phyloP scores from a whole-genome alignment of 2,888 invertebrate genomes.

The Eupsilia transversa region DNA sequence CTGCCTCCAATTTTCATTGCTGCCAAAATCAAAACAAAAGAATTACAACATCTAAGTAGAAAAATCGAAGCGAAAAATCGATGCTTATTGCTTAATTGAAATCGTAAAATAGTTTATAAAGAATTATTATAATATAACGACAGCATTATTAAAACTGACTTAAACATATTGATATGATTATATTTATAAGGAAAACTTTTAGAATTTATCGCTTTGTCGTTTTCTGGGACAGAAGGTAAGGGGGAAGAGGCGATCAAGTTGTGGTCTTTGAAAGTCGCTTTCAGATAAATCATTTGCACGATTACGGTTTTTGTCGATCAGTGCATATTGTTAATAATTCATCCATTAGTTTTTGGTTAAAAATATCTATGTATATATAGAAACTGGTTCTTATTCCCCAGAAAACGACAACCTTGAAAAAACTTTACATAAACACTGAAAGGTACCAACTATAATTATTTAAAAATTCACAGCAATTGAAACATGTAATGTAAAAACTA shows the following conservation, averaged over 20 bases:
- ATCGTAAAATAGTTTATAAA: slow-evolving; percentile 72
- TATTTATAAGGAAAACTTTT: slow-evolving; percentile 73
- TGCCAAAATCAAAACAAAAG: slow-evolving; percentile 62
- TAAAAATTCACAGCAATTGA: slow-evolving; percentile 61
- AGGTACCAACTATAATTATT: slow-evolving; percentile 54
- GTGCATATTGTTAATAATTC: neutral
- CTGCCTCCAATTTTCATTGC: slow-evolving; percentile 26
- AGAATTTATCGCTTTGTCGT: slow-evolving; percentile 57
- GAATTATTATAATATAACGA: slow-evolving; percentile 63
- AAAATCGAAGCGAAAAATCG: slow-evolving; percentile 80
- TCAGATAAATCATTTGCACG: neutral
- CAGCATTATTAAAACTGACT: slow-evolving; percentile 70
- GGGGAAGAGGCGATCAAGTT: neutral
- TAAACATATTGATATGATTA: slow-evolving; percentile 85
- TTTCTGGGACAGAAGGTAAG: slow-evolving; percentile 35
- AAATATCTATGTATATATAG: neutral
- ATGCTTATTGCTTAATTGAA: slow-evolving; percentile 80
- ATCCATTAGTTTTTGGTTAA: neutral
- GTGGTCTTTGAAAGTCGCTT: neutral
- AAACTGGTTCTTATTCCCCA: slow-evolving; percentile 13
- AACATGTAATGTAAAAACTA: slow-evolving; percentile 53
- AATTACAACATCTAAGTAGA: slow-evolving; percentile 74
- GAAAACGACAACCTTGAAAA: slow-evolving; percentile 30
- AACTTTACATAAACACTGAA: slow-evolving; percentile 50
- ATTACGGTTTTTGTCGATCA: neutral